phyloP scores from a whole-genome alignment of 2,888 invertebrate species.

The Hydrotaea diabolus region DNA sequence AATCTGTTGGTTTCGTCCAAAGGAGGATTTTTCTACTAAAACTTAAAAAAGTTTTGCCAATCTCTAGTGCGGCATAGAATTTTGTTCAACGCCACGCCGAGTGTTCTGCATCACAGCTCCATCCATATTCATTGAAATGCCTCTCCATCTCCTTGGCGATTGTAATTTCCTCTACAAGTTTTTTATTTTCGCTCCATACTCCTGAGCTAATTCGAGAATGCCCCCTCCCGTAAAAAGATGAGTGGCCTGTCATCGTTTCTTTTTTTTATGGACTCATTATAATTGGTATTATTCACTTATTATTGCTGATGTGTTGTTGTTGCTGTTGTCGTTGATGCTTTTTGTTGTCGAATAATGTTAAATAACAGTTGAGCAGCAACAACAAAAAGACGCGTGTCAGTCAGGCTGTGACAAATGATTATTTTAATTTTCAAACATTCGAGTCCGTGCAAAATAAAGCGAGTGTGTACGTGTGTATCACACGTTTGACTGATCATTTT shows the following conservation, averaged over 20 bases:
- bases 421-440: neutral
- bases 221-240: neutral
- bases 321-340: constrained; percentile 13
- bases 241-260: neutral
- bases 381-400: constrained; percentile 47
- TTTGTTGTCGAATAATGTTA: constrained; percentile 29
- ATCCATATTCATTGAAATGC: too few species aligned
- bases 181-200: too few species aligned
- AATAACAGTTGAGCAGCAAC: constrained; percentile 21
- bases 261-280: neutral
- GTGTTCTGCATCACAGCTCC: too few species aligned
- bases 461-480: neutral
- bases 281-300: constrained; percentile 21
- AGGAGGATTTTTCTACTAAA: too few species aligned
- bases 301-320: too few species aligned
- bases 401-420: constrained; percentile 48
- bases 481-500: too few species aligned
- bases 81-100: too few species aligned
- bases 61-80: too few species aligned
- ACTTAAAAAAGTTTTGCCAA: too few species aligned
- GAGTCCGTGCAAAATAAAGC: neutral
- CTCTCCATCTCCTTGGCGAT: neutral
- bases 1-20: too few species aligned
- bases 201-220: too few species aligned
- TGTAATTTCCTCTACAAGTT: neutral